Evolutionary conservation across 2,113 vertebrate species (phyloP), one percentile per base, ranked within the genome.

Genomic region (Ornithorhynchus anatinus): DNA sequence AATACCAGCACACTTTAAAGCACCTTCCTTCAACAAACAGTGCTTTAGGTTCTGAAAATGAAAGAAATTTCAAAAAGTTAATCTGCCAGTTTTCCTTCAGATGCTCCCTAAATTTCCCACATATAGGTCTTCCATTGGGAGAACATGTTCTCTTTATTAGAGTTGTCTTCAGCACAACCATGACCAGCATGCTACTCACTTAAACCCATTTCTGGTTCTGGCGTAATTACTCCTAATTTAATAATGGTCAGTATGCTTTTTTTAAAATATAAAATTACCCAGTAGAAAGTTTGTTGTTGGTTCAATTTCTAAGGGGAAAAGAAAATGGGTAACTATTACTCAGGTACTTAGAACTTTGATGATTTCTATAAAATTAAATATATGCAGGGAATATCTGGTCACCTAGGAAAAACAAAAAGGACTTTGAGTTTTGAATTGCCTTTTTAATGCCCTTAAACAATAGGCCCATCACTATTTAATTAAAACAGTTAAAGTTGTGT

Each of bases 401-500:
- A 67, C 65, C 79, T 44, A 77, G 72, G 87, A 88, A 90, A 91
- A 82, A 32, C 29, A 67, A 45, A 70, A 73, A 29, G 39, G 52
- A 29, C 42, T 62, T 81, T 59, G 79, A 60, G 36, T 80, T 84
- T 76, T 81, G 77, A 88, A 91, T 90, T 88, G 80, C 69, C 67
- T 84, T 87, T 67, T 92, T 91, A 87, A 77, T 84, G 68, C 54
- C 64, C 63, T 81, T 81, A 80, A 91, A 94, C 89, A 92, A 90
- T 87, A 83, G 79, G 59, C 40, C 61, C 67, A 40, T 92, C 80
- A 89, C 75, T 74, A 64, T 87, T 93, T 94, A 94, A 94, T 94
- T 94, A 93, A 94, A 94, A 86, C 81, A 85, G 67, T 84, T 89
- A 91, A 92, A 89, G 43, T 80, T 85, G 69, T 71, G 78, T 77